A percentile compares a stretch with the other conserved stretches of the same genome.
Conservation (phyloP, 2,888 invertebrate genomes). For the Nudaria mundana region DNA sequence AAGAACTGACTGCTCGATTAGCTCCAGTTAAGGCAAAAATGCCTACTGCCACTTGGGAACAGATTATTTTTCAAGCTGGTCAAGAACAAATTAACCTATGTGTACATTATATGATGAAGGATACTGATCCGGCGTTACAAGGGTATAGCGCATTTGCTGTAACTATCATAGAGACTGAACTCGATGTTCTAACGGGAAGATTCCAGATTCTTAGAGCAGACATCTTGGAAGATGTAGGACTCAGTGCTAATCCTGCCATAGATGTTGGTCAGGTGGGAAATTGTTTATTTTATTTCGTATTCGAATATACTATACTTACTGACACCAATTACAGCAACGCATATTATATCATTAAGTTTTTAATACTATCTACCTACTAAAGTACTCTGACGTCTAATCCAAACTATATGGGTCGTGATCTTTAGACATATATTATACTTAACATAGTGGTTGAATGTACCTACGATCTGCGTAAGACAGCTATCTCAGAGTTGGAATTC, state of each 20-base stretch:
- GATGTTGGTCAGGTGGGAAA: slow-evolving; percentile 86
- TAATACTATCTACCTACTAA: no score
- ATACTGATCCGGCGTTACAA: slow-evolving; percentile 70
- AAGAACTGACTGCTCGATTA: slow-evolving; percentile 78
- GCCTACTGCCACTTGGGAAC: slow-evolving; percentile 78
- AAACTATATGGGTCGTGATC: no score
- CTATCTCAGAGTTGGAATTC: no score
- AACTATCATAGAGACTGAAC: slow-evolving; percentile 82
- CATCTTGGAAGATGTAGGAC: slow-evolving; percentile 85
- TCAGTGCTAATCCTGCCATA: slow-evolving; percentile 83
- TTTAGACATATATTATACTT: no score
- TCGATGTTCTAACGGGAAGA: slow-evolving; percentile 87
- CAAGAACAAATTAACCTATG: slow-evolving; percentile 80
- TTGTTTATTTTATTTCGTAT: slow-evolving; percentile 1
- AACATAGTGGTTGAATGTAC: no score
- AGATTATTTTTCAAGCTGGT: slow-evolving; percentile 79
- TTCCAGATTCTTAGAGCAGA: slow-evolving; percentile 82
- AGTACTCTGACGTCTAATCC: no score
- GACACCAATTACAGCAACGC: no score
- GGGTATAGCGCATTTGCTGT: slow-evolving; percentile 82
- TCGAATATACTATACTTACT: no score
- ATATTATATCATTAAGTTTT: no score
- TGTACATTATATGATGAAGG: slow-evolving; percentile 81
- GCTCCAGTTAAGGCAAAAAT: slow-evolving; percentile 73
- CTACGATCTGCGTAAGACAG: no score